Percentiles rank a stretch among this genome's conserved stretches.
Evolutionary conservation across 1,140 invertebrate species (phyloP).

Genomic region (Chironomus striatipennis): DNA sequence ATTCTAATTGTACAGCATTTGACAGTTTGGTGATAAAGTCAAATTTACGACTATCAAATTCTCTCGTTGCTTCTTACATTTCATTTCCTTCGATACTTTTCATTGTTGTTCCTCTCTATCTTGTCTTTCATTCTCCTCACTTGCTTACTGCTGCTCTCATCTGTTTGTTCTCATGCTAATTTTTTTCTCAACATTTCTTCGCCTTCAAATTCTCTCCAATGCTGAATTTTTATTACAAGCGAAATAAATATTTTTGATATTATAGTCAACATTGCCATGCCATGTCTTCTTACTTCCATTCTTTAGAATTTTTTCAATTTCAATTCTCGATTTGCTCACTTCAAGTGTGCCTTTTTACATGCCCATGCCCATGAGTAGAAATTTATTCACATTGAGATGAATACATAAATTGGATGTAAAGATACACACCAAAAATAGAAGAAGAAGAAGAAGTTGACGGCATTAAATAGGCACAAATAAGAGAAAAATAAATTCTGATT

Average conservation of each 20-base stretch:
- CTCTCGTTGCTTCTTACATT: constrained; percentile 5
- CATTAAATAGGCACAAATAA: neutral
- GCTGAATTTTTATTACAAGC: neutral
- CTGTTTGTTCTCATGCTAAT: neutral
- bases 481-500: neutral
- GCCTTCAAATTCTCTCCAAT: neutral
- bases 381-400: neutral
- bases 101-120: neutral
- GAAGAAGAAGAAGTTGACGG: too few species aligned
- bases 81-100: neutral
- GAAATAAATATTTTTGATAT: too few species aligned
- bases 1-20: constrained; percentile 22
- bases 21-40: constrained; percentile 23
- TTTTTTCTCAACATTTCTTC: neutral
- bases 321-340: neutral
- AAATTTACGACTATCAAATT: constrained; percentile 18
- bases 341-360: neutral
- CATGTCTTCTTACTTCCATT: neutral
- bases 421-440: too few species aligned
- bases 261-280: too few species aligned
- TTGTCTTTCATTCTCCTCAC: neutral
- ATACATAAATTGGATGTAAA: neutral
- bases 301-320: neutral
- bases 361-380: neutral
- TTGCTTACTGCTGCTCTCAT: neutral